Conservation (phyloP, 2,113 vertebrate genomes). For the Riparia riparia region DNA sequence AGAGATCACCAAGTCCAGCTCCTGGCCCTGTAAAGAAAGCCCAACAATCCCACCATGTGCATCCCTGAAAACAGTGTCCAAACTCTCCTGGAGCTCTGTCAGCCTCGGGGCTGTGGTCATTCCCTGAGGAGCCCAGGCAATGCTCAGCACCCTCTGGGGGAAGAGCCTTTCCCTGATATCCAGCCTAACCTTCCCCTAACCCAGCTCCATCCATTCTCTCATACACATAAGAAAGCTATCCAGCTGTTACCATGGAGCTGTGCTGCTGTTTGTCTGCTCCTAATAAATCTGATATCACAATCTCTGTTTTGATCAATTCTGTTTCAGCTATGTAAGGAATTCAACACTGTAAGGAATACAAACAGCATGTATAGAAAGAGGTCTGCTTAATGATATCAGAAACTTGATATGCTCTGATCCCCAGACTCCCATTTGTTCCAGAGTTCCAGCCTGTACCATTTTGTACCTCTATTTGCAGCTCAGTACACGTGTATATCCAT, state of each 20-base stretch:
- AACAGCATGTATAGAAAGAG: neutral
- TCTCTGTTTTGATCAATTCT: neutral
- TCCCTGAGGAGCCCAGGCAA: neutral
- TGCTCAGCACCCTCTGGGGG: no score
- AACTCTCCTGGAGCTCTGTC: fast-evolving
- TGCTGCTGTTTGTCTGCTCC: neutral
- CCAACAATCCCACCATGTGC: no score
- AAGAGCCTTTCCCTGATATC: neutral
- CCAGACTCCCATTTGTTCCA: neutral
- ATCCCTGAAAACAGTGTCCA: fast-evolving
- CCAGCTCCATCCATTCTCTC: neutral
- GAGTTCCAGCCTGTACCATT: neutral
- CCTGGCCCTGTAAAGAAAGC: neutral
- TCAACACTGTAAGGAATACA: neutral
- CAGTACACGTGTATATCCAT: neutral
- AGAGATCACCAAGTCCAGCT: fast-evolving
- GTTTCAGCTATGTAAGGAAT: neutral
- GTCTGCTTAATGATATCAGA: neutral
- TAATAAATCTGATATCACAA: neutral
- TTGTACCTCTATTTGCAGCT: neutral
- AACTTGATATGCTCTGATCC: neutral
- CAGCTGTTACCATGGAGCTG: neutral
- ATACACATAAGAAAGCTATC: fast-evolving
- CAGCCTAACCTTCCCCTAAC: fast-evolving
- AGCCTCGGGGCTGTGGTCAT: fast-evolving